These are phyloP conservation scores for Clamator glandarius DNA, from an alignment of 2,797 vertebrate genomes.

Conservation along the genomic window DNA sequence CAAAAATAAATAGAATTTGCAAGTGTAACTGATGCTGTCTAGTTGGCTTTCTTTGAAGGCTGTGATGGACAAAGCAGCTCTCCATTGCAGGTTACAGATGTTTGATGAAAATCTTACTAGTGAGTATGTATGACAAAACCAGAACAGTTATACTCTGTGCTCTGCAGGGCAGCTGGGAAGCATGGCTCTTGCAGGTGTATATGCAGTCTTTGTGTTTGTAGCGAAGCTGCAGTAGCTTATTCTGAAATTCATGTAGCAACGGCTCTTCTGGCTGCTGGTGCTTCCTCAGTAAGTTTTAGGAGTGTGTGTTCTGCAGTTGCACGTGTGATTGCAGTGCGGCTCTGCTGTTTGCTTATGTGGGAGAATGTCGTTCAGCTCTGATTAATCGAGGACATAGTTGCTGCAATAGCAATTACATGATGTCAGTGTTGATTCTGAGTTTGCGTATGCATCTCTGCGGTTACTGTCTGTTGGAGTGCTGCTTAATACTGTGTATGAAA, in stretches of 20 bases:
- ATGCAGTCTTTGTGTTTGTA: background rate
- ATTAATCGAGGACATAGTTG: background rate
- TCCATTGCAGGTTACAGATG: background rate
- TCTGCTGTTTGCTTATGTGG: background rate
- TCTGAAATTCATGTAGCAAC: accelerated
- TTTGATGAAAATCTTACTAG: background rate
- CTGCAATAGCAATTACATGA: background rate
- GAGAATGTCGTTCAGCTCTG: accelerated
- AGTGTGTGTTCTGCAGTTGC: background rate
- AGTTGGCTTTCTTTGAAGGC: background rate
- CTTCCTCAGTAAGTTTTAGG: background rate
- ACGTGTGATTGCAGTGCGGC: background rate
- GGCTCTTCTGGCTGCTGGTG: background rate
- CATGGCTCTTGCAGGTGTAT: background rate
- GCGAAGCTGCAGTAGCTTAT: background rate
- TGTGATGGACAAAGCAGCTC: background rate
- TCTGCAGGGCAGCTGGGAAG: background rate
- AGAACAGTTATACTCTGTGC: background rate
- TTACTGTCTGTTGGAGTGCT: background rate
- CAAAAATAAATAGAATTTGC: background rate
- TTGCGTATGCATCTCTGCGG: background rate
- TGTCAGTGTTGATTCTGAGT: background rate
- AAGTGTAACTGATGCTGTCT: background rate
- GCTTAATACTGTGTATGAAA: background rate
- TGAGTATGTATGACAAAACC: background rate